phyloP scores from a whole-genome alignment of 2,888 invertebrate species.

The Diabrotica balteata region DNA sequence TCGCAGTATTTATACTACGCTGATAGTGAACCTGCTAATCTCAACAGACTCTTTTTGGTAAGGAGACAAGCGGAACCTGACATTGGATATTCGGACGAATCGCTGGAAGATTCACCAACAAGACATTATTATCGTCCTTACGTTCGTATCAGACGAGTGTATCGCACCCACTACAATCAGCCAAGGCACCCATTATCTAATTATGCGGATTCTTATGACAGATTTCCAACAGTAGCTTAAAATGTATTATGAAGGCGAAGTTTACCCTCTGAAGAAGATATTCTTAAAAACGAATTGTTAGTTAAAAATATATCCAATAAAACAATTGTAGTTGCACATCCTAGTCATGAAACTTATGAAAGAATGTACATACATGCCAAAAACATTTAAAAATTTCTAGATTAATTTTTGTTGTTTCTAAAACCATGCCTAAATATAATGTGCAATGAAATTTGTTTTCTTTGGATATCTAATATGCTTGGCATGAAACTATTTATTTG shows the following conservation, averaged over 20 bases:
- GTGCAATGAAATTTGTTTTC: neutral
- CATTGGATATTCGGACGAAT: neutral
- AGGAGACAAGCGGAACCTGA: neutral
- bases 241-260: neutral
- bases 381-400: too few relatives aligned
- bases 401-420: neutral
- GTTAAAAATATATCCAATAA: too few relatives aligned
- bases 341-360: too few relatives aligned
- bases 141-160: constrained; percentile 13
- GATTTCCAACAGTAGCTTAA: constrained; percentile 21
- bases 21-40: neutral
- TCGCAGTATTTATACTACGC: neutral
- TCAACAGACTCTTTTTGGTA: constrained; percentile 2
- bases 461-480: too few relatives aligned
- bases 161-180: neutral
- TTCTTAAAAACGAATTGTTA: too few relatives aligned
- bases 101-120: neutral
- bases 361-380: too few relatives aligned
- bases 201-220: constrained; percentile 19
- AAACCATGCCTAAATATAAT: neutral
- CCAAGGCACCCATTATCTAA: constrained; percentile 11
- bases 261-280: too few relatives aligned
- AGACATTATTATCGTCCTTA: constrained; percentile 11
- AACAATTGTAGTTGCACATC: too few relatives aligned
- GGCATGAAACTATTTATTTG: too few relatives aligned